These are phyloP conservation scores for Lepidochitona cinerea DNA, from an alignment of 2,888 invertebrate species.

Conservation along the genomic window DNA sequence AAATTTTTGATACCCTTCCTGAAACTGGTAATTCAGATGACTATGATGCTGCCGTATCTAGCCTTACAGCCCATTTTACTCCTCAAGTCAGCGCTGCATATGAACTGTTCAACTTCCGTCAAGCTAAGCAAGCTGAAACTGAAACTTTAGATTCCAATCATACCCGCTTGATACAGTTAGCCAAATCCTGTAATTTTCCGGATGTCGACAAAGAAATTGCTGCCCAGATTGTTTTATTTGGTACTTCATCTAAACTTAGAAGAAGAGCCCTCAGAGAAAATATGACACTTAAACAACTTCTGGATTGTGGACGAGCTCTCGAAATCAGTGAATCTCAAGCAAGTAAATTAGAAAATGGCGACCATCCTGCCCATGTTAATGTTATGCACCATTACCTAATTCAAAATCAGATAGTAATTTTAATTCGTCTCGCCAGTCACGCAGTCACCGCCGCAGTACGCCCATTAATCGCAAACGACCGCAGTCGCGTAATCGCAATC, in stretches of 20 bases:
- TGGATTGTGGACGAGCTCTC: slow-evolving; percentile 8
- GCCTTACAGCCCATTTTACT: slow-evolving; percentile 8
- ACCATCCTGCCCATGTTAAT: not conserved
- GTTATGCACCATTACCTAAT: too few relatives aligned
- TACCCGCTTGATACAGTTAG: slow-evolving; percentile 8
- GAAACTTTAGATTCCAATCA: slow-evolving; percentile 14
- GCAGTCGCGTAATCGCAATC: too few relatives aligned
- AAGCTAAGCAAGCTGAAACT: slow-evolving; percentile 3
- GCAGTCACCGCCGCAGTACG: not conserved
- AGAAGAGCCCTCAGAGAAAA: slow-evolving; percentile 6
- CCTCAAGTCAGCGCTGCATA: slow-evolving; percentile 8
- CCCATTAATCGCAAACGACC: too few relatives aligned
- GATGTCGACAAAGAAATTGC: too few relatives aligned
- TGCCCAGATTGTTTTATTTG: slow-evolving; percentile 3
- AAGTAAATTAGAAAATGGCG: not conserved
- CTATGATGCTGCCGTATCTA: not conserved
- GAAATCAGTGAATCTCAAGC: slow-evolving; percentile 10
- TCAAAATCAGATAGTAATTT: not conserved
- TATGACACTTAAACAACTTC: not conserved
- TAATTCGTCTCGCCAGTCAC: not conserved
- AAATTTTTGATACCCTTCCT: slow-evolving; percentile 10
- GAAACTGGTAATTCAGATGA: slow-evolving; percentile 6
- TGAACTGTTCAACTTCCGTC: slow-evolving; percentile 4
- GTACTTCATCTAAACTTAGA: not conserved
- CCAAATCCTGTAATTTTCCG: too few relatives aligned